A percentile compares a stretch with the other conserved stretches of the same genome.
These are phyloP conservation scores for Trichonephila clavipes DNA, from an alignment of 1,140 invertebrate species.

Conservation along the genomic window DNA sequence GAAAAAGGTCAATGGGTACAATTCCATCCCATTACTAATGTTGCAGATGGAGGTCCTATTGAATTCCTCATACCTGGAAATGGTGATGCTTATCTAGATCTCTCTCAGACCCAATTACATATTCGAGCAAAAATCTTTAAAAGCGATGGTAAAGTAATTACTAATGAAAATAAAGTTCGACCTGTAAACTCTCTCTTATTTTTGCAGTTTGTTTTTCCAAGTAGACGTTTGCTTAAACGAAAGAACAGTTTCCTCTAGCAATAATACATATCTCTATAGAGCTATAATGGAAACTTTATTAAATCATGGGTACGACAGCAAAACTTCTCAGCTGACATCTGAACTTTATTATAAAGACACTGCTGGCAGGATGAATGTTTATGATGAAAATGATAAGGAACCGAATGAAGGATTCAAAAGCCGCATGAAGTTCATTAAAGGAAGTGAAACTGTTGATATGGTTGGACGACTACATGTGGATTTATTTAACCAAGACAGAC, in stretches of 20 bases:
- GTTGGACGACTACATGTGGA: background rate
- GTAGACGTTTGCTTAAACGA: constrained; percentile 12
- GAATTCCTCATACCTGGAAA: no score
- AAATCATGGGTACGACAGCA: constrained; percentile 44
- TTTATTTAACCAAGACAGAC: background rate
- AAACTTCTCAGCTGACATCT: background rate
- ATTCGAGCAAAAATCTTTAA: no score
- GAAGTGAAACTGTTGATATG: constrained; percentile 19
- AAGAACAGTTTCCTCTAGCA: background rate
- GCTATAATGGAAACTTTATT: constrained; percentile 35
- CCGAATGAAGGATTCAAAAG: background rate
- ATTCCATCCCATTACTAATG: no score
- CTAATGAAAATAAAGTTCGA: background rate
- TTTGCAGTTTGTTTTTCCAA: constrained; percentile 10
- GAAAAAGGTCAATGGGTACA: no score
- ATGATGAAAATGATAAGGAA: background rate
- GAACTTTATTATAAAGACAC: constrained; percentile 55
- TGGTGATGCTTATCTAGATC: no score
- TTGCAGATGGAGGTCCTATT: no score
- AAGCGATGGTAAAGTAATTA: no score
- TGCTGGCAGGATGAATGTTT: background rate
- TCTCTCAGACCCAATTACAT: no score
- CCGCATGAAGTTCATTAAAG: background rate
- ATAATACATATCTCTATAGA: no score
- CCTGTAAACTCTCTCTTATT: background rate